These are phyloP conservation scores for Oostethus manadensis DNA, from an alignment of 2,113 vertebrate species.

Conservation along the genomic window DNA sequence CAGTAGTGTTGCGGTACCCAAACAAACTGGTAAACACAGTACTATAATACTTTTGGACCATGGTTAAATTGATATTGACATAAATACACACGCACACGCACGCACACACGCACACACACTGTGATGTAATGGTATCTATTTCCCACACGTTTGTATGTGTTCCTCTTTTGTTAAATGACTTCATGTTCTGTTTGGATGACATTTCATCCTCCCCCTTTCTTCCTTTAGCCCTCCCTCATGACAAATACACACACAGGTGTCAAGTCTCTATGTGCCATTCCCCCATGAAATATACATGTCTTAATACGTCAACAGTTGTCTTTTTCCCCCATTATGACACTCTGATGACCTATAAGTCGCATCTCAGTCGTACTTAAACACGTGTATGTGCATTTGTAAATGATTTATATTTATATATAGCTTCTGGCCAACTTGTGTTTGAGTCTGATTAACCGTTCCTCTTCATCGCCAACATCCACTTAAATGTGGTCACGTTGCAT, in stretches of 20 bases:
- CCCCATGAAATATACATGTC: constrained; percentile 40
- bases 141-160: constrained; percentile 9
- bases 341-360: too few species aligned
- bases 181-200: constrained; percentile 54
- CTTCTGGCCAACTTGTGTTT: too few species aligned
- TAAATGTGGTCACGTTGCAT: too few species aligned
- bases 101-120: not conserved
- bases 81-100: not conserved
- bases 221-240: not conserved
- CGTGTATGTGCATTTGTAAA: too few species aligned
- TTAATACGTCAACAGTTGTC: constrained; percentile 14
- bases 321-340: too few species aligned
- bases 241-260: constrained; percentile 23
- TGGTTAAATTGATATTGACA: not conserved
- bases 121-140: constrained; percentile 35
- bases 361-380: too few species aligned
- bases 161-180: constrained; percentile 45
- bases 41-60: not conserved
- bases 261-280: constrained; percentile 40
- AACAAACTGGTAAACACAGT: constrained; percentile 83
- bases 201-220: constrained; percentile 54
- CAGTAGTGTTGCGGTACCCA: constrained; percentile 86
- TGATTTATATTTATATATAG: too few species aligned
- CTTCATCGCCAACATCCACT: too few species aligned
- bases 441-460: too few species aligned